These are phyloP conservation scores for Ciona savignyi DNA, from an alignment of 23 tunicate genomes.

Conservation along the genomic window DNA sequence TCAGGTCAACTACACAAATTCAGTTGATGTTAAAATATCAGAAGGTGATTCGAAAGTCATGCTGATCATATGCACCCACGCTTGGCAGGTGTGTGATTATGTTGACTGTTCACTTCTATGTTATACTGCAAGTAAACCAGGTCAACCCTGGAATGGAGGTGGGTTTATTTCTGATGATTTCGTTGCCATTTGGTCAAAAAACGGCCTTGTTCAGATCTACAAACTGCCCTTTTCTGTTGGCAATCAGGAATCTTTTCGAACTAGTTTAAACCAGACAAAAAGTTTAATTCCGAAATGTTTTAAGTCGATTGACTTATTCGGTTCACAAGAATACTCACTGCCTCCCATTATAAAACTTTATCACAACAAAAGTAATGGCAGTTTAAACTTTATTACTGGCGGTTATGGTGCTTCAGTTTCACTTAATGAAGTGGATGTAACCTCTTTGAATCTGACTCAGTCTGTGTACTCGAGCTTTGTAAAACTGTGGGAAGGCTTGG, in stretches of 20 bases:
- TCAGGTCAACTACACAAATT: constrained; percentile 42
- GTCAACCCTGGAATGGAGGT: constrained; percentile 45
- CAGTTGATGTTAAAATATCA: constrained; percentile 19
- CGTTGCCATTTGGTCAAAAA: constrained; percentile 41
- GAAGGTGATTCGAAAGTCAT: constrained; percentile 5
- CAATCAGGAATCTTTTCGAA: constrained; percentile 28
- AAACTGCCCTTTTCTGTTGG: constrained; percentile 40
- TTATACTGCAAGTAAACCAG: constrained; percentile 5
- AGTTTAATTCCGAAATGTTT: neutral
- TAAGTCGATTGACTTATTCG: neutral
- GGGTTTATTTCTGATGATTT: constrained; percentile 26
- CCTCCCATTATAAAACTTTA: neutral
- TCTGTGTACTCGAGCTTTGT: constrained; percentile 16
- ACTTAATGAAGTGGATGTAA: neutral
- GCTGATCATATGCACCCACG: constrained; percentile 38
- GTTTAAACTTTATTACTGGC: neutral
- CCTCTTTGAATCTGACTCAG: neutral
- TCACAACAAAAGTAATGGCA: neutral
- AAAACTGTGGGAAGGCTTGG: constrained; percentile 49
- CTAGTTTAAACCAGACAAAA: neutral
- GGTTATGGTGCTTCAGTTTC: neutral
- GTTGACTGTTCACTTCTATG: constrained; percentile 72
- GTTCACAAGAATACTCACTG: neutral
- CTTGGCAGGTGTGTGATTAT: constrained; percentile 77
- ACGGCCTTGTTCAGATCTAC: constrained; percentile 27